These are phyloP conservation scores for Tipula confusa DNA, from an alignment of 2,888 invertebrate species.

Conservation along the genomic window DNA sequence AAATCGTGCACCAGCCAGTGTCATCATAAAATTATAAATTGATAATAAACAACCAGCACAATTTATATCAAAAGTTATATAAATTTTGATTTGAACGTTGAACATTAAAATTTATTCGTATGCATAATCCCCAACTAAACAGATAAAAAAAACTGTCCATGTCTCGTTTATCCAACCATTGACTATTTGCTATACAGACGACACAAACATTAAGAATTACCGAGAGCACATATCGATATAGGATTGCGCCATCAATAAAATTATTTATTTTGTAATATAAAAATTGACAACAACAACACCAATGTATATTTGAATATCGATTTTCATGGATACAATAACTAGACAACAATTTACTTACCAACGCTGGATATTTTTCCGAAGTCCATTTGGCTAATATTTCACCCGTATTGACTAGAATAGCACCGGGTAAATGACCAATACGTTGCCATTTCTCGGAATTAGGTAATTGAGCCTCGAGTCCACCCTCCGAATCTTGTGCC, in stretches of 20 bases:
- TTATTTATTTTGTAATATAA: not conserved
- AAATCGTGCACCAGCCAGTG: not conserved
- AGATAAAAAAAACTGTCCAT: not conserved
- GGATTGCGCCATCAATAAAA: not conserved
- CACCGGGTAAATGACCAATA: constrained; percentile 70
- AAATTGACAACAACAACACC: not conserved
- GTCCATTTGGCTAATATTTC: constrained; percentile 74
- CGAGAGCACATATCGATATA: not conserved
- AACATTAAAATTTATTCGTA: not conserved
- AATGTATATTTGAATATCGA: not conserved
- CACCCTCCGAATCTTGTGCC: constrained; percentile 70
- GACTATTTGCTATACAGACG: not conserved
- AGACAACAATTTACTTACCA: constrained; percentile 49
- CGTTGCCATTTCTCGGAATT: constrained; percentile 66
- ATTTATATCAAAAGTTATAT: not conserved
- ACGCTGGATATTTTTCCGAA: constrained; percentile 62
- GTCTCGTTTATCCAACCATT: not conserved
- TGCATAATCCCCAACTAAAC: not conserved
- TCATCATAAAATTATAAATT: not conserved
- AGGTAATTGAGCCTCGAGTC: constrained; percentile 57
- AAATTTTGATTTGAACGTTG: not conserved
- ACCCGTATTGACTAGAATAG: constrained; percentile 70
- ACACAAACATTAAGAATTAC: not conserved
- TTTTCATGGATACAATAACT: no score
- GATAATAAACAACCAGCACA: not conserved